Evolutionary conservation across 2,888 invertebrate species (phyloP).

Genomic region (Hofmannophila pseudospretella): DNA sequence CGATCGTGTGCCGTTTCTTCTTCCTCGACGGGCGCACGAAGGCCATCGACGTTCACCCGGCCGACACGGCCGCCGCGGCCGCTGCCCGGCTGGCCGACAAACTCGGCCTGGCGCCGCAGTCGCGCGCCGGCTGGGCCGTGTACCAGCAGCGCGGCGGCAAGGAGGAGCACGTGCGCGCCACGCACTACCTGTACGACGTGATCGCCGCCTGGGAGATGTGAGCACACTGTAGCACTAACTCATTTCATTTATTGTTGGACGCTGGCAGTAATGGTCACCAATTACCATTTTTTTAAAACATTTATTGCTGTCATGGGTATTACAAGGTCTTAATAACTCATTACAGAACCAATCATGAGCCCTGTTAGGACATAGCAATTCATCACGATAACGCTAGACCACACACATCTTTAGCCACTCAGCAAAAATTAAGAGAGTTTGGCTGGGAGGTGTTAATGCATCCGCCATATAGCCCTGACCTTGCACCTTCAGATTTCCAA

Average conservation of each 20-base stretch:
- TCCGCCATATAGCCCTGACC: too few relatives aligned
- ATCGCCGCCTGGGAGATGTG: constrained; percentile 96
- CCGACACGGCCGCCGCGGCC: constrained; percentile 95
- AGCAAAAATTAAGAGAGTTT: too few relatives aligned
- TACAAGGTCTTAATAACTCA: too few relatives aligned
- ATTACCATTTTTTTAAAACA: too few relatives aligned
- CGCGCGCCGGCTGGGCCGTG: constrained; percentile 95
- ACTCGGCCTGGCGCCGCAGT: constrained; percentile 83
- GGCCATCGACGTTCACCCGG: constrained; percentile 96
- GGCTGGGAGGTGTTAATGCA: too few relatives aligned
- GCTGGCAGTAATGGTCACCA: too few relatives aligned
- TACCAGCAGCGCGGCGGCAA: constrained; percentile 92
- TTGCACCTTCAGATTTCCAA: too few relatives aligned
- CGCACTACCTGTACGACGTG: constrained; percentile 95
- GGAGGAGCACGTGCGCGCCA: constrained; percentile 93
- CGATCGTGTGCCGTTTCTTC: constrained; percentile 95
- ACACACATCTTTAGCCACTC: too few relatives aligned
- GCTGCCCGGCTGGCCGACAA: constrained; percentile 93
- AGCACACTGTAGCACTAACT: constrained; percentile 78
- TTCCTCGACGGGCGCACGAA: constrained; percentile 97
- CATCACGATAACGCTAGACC: too few relatives aligned
- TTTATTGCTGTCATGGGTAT: too few relatives aligned
- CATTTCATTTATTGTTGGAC: constrained; percentile 26
- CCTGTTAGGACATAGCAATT: too few relatives aligned
- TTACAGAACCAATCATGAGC: too few relatives aligned